phyloP scores from a whole-genome alignment of 2,113 vertebrate genomes.

The Archocentrus centrarchus region DNA sequence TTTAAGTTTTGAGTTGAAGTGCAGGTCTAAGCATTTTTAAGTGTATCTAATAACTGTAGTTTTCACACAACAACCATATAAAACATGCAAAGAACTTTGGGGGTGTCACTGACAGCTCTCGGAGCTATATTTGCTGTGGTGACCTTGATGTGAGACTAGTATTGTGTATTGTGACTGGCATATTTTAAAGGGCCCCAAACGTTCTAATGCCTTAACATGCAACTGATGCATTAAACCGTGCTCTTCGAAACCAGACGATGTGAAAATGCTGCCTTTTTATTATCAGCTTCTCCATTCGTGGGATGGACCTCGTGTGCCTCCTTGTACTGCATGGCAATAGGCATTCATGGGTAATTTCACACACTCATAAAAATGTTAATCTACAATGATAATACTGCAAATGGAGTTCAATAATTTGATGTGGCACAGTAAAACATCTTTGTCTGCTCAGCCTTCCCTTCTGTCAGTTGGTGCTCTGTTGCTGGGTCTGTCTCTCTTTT shows the following conservation, averaged over 20 bases:
- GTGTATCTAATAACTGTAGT: not conserved
- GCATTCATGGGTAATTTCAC: slow-evolving; percentile 72
- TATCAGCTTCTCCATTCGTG: slow-evolving; percentile 3
- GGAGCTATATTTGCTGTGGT: slow-evolving; percentile 3
- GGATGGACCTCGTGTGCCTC: slow-evolving; percentile 42
- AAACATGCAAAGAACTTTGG: not conserved
- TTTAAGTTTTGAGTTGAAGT: slow-evolving; percentile 17
- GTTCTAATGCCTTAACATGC: slow-evolving; percentile 29
- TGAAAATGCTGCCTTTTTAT: slow-evolving; percentile 38
- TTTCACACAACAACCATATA: not conserved
- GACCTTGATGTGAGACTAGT: slow-evolving; percentile 37
- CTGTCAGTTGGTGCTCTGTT: slow-evolving; percentile 15
- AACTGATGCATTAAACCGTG: slow-evolving; percentile 19
- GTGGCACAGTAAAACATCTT: slow-evolving; percentile 54
- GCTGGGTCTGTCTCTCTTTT: slow-evolving; percentile 15
- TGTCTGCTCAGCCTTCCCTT: slow-evolving; percentile 33
- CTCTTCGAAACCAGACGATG: slow-evolving; percentile 32
- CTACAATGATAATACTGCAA: slow-evolving; percentile 69
- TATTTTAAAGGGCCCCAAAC: slow-evolving; percentile 35
- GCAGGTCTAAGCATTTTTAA: slow-evolving; percentile 15
- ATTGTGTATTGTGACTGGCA: slow-evolving; percentile 14
- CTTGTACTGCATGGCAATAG: slow-evolving; percentile 53
- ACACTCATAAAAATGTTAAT: slow-evolving; percentile 74
- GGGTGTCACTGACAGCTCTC: not conserved
- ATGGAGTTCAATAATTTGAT: slow-evolving; percentile 70